Percentiles rank a stretch among this genome's conserved stretches.
phyloP scores from a whole-genome alignment of 2,797 vertebrate species.

The Poeciliopsis paucimaculata region DNA sequence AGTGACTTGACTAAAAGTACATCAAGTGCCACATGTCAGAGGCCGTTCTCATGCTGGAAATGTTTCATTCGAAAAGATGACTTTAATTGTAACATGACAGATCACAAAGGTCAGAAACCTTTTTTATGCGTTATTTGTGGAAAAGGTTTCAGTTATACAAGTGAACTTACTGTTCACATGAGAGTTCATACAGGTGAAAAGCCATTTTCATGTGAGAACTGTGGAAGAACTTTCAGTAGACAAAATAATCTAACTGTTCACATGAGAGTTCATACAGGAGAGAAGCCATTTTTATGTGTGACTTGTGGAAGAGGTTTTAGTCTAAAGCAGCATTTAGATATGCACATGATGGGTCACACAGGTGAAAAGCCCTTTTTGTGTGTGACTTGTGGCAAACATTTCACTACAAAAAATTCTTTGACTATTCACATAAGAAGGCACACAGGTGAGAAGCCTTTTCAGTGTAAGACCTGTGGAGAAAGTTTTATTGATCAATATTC shows the following conservation, averaged over 20 bases:
- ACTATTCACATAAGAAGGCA: background rate
- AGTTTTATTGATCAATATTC: background rate
- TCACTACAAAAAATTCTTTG: background rate
- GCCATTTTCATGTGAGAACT: no score
- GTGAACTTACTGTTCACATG: background rate
- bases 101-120: background rate
- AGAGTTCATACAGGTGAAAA: background rate
- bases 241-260: no score
- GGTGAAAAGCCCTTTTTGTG: background rate
- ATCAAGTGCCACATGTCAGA: background rate
- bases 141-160: background rate
- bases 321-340: background rate
- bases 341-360: no score
- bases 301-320: background rate
- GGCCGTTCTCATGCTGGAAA: background rate
- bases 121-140: background rate
- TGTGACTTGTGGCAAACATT: background rate
- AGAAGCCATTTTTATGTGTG: background rate
- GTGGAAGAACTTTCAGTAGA: no score
- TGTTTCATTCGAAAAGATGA: background rate
- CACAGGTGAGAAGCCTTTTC: background rate
- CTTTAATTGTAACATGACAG: background rate
- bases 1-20: background rate
- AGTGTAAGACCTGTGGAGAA: background rate
- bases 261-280: background rate